Evolutionary conservation across 2,113 vertebrate species (phyloP).

Genomic region (Hirundichthys speculiger): DNA sequence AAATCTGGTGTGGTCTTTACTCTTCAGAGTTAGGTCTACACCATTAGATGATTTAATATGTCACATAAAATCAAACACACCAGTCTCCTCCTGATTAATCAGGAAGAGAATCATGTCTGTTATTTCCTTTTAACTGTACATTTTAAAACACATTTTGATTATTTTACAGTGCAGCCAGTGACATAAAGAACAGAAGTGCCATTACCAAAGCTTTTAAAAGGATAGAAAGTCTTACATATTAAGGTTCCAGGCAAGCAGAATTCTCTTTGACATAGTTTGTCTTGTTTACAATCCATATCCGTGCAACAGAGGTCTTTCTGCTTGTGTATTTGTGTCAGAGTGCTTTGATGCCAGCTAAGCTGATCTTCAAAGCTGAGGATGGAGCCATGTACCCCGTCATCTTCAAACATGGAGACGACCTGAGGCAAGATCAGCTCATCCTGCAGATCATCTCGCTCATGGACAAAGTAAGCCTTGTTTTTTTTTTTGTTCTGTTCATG

Average conservation of each 20-base stretch:
- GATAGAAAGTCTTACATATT: too few relatives aligned
- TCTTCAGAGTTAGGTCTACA: too few relatives aligned
- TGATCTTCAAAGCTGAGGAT: conserved; percentile 96
- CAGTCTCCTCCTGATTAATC: too few relatives aligned
- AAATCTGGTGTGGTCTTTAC: too few relatives aligned
- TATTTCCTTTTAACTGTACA: too few relatives aligned
- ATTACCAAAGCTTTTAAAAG: too few relatives aligned
- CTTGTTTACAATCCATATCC: accelerated
- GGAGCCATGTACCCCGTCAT: conserved; percentile 95
- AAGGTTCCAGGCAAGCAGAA: too few relatives aligned
- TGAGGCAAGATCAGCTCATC: conserved; percentile 98
- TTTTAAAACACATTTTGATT: background rate
- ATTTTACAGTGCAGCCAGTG: background rate
- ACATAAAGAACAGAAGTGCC: too few relatives aligned
- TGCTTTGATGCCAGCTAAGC: conserved; percentile 96
- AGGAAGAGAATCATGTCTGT: too few relatives aligned
- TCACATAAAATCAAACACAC: too few relatives aligned
- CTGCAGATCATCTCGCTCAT: conserved; percentile 99
- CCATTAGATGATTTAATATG: too few relatives aligned
- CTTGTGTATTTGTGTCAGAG: conserved; percentile 79
- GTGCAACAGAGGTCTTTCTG: background rate
- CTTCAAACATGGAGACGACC: conserved; percentile 97
- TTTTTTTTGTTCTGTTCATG: background rate
- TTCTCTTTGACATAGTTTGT: too few relatives aligned
- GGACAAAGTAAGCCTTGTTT: conserved; percentile 87